Evolutionary conservation across 2,797 vertebrate species (phyloP).

Genomic region (Sebastes glaucus): DNA sequence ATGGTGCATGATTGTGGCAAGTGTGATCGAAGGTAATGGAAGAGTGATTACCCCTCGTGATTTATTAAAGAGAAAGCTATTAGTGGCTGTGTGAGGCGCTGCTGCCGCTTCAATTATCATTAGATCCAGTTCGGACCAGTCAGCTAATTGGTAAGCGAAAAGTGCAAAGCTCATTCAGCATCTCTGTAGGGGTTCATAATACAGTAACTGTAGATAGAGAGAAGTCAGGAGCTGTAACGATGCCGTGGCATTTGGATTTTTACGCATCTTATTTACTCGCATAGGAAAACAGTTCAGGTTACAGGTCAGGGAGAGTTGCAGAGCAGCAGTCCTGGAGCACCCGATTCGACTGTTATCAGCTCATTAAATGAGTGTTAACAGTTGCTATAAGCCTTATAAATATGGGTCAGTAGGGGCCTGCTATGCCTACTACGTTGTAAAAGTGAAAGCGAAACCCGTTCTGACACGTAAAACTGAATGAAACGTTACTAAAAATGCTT

Average conservation of each 20-base stretch:
- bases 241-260: neutral
- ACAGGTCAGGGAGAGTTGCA: neutral
- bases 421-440: no score
- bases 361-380: no score
- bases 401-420: no score
- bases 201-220: neutral
- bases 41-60: conserved; percentile 53
- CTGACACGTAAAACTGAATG: no score
- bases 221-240: neutral
- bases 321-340: neutral
- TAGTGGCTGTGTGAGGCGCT: conserved; percentile 42
- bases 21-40: conserved; percentile 66
- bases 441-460: no score
- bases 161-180: conserved; percentile 36
- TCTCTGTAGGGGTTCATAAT: conserved; percentile 14
- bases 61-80: conserved; percentile 72
- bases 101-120: conserved; percentile 64
- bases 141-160: conserved; percentile 62
- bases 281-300: neutral
- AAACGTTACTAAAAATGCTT: no score
- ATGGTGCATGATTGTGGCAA: conserved; percentile 42
- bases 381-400: no score
- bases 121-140: conserved; percentile 65
- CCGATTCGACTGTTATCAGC: no score
- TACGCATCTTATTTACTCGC: neutral